Conservation (phyloP, 1,140 invertebrate species). For the Platyura marginata region DNA sequence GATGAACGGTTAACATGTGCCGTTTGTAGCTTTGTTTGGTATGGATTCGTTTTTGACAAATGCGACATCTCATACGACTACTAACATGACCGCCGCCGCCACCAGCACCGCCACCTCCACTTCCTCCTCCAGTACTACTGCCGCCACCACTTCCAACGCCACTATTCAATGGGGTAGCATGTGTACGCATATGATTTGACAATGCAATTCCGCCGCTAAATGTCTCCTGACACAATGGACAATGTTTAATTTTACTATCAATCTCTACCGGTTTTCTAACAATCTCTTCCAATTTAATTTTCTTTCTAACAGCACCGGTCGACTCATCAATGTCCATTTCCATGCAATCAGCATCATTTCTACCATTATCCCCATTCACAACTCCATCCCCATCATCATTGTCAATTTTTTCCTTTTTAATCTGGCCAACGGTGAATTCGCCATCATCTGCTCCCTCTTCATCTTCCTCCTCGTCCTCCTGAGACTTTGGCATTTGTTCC, state of each 20-base stretch:
- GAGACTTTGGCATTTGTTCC: neutral
- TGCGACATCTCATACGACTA: constrained; percentile 21
- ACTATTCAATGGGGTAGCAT: too few species aligned
- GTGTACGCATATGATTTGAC: constrained; percentile 23
- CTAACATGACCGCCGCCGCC: neutral
- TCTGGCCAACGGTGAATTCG: neutral
- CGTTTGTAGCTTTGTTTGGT: constrained; percentile 22
- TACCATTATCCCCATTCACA: neutral
- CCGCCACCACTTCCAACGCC: constrained; percentile 9
- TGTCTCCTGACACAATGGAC: constrained; percentile 19
- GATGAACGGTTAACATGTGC: constrained; percentile 23
- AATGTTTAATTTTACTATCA: constrained; percentile 12
- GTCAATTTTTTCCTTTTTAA: neutral
- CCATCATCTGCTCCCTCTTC: neutral
- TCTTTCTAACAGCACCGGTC: neutral
- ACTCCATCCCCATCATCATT: neutral
- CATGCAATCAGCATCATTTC: constrained; percentile 16
- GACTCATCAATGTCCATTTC: constrained; percentile 1
- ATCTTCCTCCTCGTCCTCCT: neutral
- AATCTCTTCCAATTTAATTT: neutral
- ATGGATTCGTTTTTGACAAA: constrained; percentile 20
- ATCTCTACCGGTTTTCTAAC: neutral
- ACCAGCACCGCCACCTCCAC: constrained; percentile 4
- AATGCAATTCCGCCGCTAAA: constrained; percentile 21
- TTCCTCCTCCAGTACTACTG: neutral